A percentile compares a stretch with the other conserved stretches of the same genome.
Conservation (phyloP, 2,888 invertebrate genomes). For the Hetaerina titia region DNA sequence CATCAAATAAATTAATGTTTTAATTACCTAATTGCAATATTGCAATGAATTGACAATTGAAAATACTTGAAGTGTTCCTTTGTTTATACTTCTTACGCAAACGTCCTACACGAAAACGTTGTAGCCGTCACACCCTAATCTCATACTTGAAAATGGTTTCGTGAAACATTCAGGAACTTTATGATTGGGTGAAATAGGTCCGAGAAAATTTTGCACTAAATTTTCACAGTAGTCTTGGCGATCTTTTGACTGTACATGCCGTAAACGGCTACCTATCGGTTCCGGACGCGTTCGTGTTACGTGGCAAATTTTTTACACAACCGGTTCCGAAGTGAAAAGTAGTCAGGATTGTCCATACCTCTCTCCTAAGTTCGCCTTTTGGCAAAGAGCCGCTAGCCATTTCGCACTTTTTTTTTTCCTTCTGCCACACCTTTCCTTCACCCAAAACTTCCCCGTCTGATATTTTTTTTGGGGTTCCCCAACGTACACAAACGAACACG, state of each 20-base stretch:
- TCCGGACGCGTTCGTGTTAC: slow-evolving; percentile 1
- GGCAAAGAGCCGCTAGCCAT: not conserved
- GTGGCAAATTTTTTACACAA: not conserved
- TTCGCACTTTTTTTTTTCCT: not conserved
- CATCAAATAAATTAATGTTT: too few species aligned
- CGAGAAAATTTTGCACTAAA: not conserved
- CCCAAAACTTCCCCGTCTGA: not conserved
- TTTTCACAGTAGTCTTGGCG: not conserved
- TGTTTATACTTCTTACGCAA: too few species aligned
- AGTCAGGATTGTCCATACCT: slow-evolving; percentile 32
- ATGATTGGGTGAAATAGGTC: too few species aligned
- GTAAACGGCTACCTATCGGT: slow-evolving; percentile 7
- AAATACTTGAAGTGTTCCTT: too few species aligned
- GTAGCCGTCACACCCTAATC: too few species aligned
- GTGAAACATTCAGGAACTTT: too few species aligned
- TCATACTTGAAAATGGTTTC: too few species aligned
- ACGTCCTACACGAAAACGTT: too few species aligned
- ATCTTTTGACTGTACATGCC: not conserved
- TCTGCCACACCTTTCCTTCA: not conserved
- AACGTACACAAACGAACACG: not conserved
- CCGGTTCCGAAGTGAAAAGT: slow-evolving; percentile 1
- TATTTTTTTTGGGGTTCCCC: not conserved
- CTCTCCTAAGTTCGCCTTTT: not conserved
- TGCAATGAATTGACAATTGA: too few species aligned
- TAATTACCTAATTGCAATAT: too few species aligned